Conservation (phyloP, 2,888 invertebrate species). For the Drosophila neoperkinsi region DNA sequence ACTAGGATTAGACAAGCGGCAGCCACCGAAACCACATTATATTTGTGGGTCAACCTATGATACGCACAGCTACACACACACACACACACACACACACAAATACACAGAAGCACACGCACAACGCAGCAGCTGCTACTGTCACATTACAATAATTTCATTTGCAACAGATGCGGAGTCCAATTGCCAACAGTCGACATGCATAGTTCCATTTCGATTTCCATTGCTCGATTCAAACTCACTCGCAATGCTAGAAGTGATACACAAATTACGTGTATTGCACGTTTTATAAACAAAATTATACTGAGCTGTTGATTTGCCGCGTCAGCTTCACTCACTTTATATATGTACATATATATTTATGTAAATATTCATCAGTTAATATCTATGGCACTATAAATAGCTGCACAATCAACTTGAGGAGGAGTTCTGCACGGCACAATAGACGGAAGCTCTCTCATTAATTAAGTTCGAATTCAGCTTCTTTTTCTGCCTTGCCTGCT, state of each 20-base stretch:
- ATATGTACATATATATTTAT: conserved; percentile 20
- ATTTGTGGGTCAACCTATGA: conserved; percentile 61
- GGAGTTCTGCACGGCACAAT: conserved; percentile 15
- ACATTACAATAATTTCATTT: conserved; percentile 80
- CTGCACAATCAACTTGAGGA: conserved; percentile 5
- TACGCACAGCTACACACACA: conserved; percentile 18
- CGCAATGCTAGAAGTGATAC: conserved; percentile 20
- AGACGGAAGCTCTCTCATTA: conserved; percentile 61
- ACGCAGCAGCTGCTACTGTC: conserved; percentile 57
- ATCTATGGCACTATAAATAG: conserved; percentile 59
- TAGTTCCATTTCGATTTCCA: conserved; percentile 11
- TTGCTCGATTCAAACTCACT: not conserved
- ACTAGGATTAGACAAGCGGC: conserved; percentile 67
- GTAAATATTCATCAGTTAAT: conserved; percentile 73
- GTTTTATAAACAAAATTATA: conserved; percentile 67
- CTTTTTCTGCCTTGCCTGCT: conserved; percentile 12
- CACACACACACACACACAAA: conserved; percentile 29
- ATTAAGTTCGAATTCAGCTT: conserved; percentile 64
- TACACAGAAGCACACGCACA: conserved; percentile 27
- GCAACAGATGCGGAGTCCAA: conserved; percentile 66
- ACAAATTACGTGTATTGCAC: conserved; percentile 58
- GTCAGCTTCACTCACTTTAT: conserved; percentile 46
- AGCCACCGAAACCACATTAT: conserved; percentile 39
- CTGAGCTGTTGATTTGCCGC: conserved; percentile 70
- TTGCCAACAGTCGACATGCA: conserved; percentile 47